Evolutionary conservation across 2,797 vertebrate genomes (phyloP), one percentile per base, ranked within the genome.

Genomic region (Clamator glandarius): DNA sequence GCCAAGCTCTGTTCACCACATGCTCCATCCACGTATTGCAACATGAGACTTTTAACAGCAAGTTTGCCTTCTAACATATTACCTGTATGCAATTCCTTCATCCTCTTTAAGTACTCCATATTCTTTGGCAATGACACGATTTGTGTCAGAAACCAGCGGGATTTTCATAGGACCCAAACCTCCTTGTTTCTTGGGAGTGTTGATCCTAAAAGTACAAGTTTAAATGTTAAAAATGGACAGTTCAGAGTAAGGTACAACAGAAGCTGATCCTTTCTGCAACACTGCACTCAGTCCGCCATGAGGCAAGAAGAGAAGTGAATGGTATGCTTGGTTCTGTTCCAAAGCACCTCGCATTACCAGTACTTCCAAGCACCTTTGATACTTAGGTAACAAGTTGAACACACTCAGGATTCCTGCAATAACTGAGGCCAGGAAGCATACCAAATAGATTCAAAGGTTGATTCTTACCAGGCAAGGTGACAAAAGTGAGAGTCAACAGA

Each of bases 401-500:
- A 59, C 4, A n/a, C n/a, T 26, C 41, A 54, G 15, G 18, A 54
- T 29, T 81, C 26, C 46, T 75, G 9, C 48, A 72, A 64, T 23
- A 84, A 76, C 14, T 20, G 28, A 83, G 42, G 16, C 15, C 39
- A 75, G 16, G 5, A 5, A 89, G 23, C 87, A 41, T 4, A 48
- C 6, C 21, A 28, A 14, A 28, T 58, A 24, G 15, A 35, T 84
- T 62, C 48, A 54, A 85, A 86, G 3, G 23, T 5, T 8, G 9
- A 76, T 91, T 44, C 97, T 93, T 98, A 99, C 99, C 99, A 99
- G 78, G 99, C 99, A 42, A 99, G 98, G 95, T 99, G 99, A 95
- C 98, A 99, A 94, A 99, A 99, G 92, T 99, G 99, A 8, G 99
- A 99, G 97, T 99, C 99, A 82, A 99, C 99, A 36, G 99, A 99